These are phyloP conservation scores for Actinernus sp. DNA, from an alignment of 92 coral and sea anemone species.

Conservation along the genomic window DNA sequence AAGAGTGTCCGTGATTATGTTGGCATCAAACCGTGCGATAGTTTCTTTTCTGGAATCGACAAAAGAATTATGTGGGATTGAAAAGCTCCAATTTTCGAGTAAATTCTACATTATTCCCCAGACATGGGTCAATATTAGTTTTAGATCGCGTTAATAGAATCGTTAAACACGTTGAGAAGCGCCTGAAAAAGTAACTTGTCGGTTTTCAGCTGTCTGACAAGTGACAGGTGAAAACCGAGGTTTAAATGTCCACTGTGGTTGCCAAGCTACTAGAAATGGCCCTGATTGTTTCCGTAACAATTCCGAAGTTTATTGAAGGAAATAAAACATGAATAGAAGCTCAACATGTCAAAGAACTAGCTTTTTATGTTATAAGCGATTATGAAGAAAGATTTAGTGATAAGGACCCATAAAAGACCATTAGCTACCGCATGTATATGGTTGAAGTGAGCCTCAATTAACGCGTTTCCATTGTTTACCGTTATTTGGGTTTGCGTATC, in stretches of 20 bases:
- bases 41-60: no score
- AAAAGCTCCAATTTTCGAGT: background rate
- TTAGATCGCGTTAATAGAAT: conserved; percentile 12
- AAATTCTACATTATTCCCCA: background rate
- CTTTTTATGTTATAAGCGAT: conserved; percentile 11
- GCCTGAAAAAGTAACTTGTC: background rate
- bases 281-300: background rate
- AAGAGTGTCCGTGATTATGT: background rate
- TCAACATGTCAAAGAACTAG: background rate
- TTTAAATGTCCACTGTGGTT: no score
- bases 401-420: conserved; percentile 18
- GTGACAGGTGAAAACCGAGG: background rate
- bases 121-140: conserved; percentile 26
- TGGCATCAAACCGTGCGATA: background rate
- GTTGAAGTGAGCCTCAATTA: conserved; percentile 3
- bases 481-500: background rate
- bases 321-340: background rate
- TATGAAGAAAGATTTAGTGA: conserved; percentile 23
- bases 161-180: conserved; percentile 18
- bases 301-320: conserved; percentile 1
- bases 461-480: background rate
- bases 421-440: background rate
- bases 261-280: no score
- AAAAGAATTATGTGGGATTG: no score
- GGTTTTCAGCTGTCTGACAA: background rate